A percentile compares a stretch with the other conserved stretches of the same genome.
phyloP scores from a whole-genome alignment of 2,888 invertebrate genomes.

The Arrhopalites spinosus region DNA sequence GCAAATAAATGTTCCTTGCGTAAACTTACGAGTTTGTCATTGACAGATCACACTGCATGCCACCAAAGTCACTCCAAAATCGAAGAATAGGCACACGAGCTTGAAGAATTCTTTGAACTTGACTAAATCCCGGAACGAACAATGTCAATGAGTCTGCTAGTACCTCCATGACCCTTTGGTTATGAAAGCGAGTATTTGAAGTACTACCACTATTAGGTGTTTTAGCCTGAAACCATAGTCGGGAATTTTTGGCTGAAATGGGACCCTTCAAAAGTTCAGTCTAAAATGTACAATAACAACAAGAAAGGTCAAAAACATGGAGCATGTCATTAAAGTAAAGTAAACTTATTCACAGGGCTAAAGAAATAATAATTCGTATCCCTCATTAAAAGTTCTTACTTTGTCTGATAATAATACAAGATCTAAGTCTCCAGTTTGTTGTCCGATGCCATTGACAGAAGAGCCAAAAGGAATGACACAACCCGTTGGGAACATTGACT shows the following conservation, averaged over 20 bases:
- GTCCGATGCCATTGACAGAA: constrained; percentile 54
- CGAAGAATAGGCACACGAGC: constrained; percentile 91
- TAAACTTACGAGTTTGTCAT: constrained; percentile 75
- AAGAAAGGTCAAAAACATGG: not conserved
- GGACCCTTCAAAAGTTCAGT: constrained; percentile 46
- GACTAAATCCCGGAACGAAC: constrained; percentile 73
- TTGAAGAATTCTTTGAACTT: constrained; percentile 72
- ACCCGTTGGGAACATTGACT: constrained; percentile 49
- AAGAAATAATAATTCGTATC: too few species aligned
- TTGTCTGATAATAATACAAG: constrained; percentile 52
- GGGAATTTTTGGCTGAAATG: constrained; percentile 52
- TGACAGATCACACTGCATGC: constrained; percentile 82
- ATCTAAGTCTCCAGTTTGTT: constrained; percentile 52
- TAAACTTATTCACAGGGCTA: too few species aligned
- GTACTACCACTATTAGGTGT: constrained; percentile 59
- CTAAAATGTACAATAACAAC: constrained; percentile 16
- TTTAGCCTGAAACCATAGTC: constrained; percentile 71
- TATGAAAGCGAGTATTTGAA: constrained; percentile 67
- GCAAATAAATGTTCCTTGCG: not conserved
- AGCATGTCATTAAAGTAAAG: too few species aligned
- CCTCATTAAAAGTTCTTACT: constrained; percentile 34
- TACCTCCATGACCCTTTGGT: constrained; percentile 74
- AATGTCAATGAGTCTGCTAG: constrained; percentile 73
- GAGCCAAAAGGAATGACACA: constrained; percentile 55
- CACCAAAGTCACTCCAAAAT: constrained; percentile 75